Evolutionary conservation across 2,797 vertebrate species (phyloP).

Genomic region (Perdix hodgsoniae): DNA sequence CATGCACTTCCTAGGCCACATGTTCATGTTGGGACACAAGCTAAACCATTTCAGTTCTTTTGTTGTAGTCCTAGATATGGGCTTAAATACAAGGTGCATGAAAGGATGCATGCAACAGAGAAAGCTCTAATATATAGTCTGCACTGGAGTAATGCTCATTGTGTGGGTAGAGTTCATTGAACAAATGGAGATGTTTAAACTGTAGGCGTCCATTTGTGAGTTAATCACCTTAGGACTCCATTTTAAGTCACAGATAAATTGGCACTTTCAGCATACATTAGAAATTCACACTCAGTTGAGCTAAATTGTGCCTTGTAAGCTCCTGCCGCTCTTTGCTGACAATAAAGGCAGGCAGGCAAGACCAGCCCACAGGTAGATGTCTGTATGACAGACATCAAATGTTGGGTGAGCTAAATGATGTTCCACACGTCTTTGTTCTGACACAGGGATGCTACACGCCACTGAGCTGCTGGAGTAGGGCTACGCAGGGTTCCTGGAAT

Average conservation of each 20-base stretch:
- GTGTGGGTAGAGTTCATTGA: neutral
- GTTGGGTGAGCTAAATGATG: accelerated
- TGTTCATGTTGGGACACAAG: neutral
- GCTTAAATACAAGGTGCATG: neutral
- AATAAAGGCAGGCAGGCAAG: neutral
- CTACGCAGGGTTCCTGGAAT: neutral
- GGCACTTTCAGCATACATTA: neutral
- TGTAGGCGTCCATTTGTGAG: neutral
- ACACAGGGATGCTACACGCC: neutral
- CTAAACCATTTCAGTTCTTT: neutral
- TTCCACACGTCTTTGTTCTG: neutral
- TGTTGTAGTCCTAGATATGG: neutral
- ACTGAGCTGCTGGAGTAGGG: neutral
- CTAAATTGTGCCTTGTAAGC: neutral
- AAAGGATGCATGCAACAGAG: neutral
- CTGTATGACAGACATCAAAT: neutral
- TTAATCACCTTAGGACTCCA: neutral
- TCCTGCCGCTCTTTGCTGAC: slow-evolving; percentile 10
- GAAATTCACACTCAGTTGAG: slow-evolving; percentile 37
- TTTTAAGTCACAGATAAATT: slow-evolving; percentile 10
- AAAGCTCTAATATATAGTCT: neutral
- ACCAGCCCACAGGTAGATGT: neutral
- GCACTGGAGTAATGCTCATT: neutral
- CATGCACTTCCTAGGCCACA: neutral
- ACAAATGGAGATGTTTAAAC: slow-evolving; percentile 17